Percentiles rank a stretch among this genome's conserved stretches.
These are phyloP conservation scores for Harlomillsia oculata DNA, from an alignment of 1,140 invertebrate genomes.

Conservation along the genomic window DNA sequence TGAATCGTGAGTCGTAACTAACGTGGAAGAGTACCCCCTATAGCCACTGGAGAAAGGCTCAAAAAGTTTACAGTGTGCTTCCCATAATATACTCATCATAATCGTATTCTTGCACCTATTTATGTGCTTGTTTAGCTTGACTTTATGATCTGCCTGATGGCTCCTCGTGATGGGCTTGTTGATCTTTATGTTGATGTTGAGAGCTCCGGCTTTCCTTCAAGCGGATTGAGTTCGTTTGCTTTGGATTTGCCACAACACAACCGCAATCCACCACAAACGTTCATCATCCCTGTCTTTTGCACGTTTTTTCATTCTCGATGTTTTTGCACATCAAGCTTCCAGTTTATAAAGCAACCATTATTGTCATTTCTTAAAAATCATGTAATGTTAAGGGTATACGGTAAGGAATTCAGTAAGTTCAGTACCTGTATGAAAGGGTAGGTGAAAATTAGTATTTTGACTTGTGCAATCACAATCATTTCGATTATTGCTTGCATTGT, in stretches of 20 bases:
- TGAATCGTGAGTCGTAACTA: no score
- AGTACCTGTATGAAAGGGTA: not conserved
- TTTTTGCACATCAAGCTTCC: not conserved
- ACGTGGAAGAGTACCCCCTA: no score
- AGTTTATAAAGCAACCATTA: not conserved
- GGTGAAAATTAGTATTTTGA: no score
- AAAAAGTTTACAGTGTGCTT: not conserved
- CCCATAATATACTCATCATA: constrained; percentile 21
- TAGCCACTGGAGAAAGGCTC: no score
- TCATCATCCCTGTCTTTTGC: not conserved
- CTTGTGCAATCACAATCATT: not conserved
- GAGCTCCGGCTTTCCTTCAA: not conserved
- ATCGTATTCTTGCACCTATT: constrained; percentile 28
- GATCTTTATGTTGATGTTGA: constrained; percentile 19
- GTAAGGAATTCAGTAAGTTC: not conserved
- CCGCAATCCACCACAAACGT: not conserved
- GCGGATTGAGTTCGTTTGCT: not conserved
- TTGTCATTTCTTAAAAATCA: no score
- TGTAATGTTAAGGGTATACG: no score
- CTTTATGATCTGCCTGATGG: constrained; percentile 22
- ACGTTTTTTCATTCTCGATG: not conserved
- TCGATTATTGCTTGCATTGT: constrained; percentile 8
- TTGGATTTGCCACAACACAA: not conserved
- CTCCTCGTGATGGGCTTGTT: constrained; percentile 8
- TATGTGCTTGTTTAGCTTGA: constrained; percentile 28